A percentile compares a stretch with the other conserved stretches of the same genome.
Conservation (phyloP, 2,888 invertebrate genomes). For the Pelosia muscerda region DNA sequence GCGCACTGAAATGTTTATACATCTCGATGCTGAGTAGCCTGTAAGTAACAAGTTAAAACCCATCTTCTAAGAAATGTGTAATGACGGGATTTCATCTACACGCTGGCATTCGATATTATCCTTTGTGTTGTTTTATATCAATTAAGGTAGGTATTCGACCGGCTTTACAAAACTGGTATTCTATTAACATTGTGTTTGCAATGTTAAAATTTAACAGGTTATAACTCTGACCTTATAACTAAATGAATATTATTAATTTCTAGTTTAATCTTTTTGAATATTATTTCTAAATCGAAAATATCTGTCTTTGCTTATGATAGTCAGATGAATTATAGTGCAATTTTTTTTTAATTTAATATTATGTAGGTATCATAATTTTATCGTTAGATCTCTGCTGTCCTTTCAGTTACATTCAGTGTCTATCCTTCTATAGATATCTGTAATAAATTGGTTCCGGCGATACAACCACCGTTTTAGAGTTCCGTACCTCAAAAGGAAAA, state of each 20-base stretch:
- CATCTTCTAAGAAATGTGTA: conserved; percentile 34
- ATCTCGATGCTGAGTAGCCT: conserved; percentile 1
- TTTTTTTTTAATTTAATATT: neutral
- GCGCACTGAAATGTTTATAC: neutral
- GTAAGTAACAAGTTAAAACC: conserved; percentile 23
- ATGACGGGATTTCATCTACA: neutral
- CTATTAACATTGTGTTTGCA: neutral
- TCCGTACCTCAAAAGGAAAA: too few relatives aligned
- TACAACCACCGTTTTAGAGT: too few relatives aligned
- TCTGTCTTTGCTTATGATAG: neutral
- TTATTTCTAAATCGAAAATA: neutral
- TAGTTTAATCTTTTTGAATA: too few relatives aligned
- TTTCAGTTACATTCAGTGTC: neutral
- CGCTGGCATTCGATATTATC: neutral
- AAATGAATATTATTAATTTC: neutral
- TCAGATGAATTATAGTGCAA: neutral
- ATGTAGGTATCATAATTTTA: neutral
- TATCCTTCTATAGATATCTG: neutral
- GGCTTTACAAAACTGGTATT: neutral
- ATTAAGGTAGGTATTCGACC: neutral
- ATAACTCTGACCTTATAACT: neutral
- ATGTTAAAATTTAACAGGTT: neutral
- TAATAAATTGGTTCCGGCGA: too few relatives aligned
- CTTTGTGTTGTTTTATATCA: neutral
- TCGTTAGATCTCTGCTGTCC: too few relatives aligned